Evolutionary conservation across 2,888 invertebrate genomes (phyloP).

Genomic region (Plusia festucae): DNA sequence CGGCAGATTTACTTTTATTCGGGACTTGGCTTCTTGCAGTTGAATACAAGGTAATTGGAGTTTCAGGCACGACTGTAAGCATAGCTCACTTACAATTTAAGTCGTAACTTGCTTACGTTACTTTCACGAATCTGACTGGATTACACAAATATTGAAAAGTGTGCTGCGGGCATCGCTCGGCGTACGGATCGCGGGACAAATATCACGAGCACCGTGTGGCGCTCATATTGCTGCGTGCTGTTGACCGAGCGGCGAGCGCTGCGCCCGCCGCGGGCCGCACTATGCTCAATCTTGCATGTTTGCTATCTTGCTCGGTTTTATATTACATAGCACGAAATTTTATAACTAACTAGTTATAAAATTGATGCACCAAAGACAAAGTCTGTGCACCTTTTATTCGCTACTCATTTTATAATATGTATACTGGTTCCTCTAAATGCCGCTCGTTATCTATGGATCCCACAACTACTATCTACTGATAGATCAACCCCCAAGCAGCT

Average conservation of each 20-base stretch:
- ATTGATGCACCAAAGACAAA: too few relatives aligned
- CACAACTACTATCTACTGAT: too few relatives aligned
- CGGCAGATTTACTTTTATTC: slow-evolving; percentile 11
- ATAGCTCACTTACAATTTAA: not conserved
- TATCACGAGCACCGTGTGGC: too few relatives aligned
- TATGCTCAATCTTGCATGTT: slow-evolving; percentile 16
- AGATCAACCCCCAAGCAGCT: too few relatives aligned
- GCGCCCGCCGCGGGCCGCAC: not conserved
- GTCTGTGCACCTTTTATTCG: slow-evolving; percentile 30
- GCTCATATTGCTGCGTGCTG: not conserved
- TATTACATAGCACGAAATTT: slow-evolving; percentile 15
- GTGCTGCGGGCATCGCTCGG: not conserved
- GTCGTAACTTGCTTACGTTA: not conserved
- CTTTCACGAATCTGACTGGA: not conserved
- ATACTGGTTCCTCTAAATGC: slow-evolving; percentile 58
- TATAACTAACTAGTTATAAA: too few relatives aligned
- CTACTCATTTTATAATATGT: slow-evolving; percentile 40
- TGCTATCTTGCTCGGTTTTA: slow-evolving; percentile 19
- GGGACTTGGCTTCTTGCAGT: not conserved
- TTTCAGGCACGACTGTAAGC: not conserved
- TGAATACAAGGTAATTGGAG: not conserved
- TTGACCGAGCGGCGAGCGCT: not conserved
- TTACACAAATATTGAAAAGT: not conserved
- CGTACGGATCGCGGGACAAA: not conserved
- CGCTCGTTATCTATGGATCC: slow-evolving; percentile 4